These are phyloP conservation scores for Phaonia tiefii DNA, from an alignment of 2,888 invertebrate genomes.

Conservation along the genomic window DNA sequence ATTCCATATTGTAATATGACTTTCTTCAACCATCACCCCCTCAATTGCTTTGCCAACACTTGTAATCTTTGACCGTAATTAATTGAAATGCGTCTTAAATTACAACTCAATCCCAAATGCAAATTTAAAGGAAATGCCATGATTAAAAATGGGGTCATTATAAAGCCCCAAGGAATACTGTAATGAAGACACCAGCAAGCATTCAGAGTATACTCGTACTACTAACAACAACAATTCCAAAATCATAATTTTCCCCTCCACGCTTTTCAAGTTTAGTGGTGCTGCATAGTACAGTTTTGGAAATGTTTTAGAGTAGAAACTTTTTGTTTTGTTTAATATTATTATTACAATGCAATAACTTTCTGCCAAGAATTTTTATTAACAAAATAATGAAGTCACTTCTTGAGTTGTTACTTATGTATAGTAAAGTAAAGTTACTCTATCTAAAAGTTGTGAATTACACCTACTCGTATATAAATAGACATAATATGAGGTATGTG, in stretches of 20 bases:
- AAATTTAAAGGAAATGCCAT: constrained; percentile 21
- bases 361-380: neutral
- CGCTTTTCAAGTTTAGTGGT: no score
- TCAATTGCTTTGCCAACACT: no score
- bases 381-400: neutral
- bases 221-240: neutral
- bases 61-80: no score
- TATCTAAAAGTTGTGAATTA: no score
- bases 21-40: no score
- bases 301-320: neutral
- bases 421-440: neutral
- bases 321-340: neutral
- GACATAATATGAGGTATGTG: no score
- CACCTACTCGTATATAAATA: no score
- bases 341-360: neutral
- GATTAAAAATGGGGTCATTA: constrained; percentile 23
- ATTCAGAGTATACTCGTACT: neutral
- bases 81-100: no score
- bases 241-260: neutral
- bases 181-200: no score
- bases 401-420: neutral
- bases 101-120: neutral
- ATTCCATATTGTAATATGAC: no score
- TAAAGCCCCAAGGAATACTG: constrained; percentile 11
- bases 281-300: no score